A percentile compares a stretch with the other conserved stretches of the same genome.
Evolutionary conservation across 2,797 vertebrate genomes (phyloP).

Genomic region (Acanthis flammea): DNA sequence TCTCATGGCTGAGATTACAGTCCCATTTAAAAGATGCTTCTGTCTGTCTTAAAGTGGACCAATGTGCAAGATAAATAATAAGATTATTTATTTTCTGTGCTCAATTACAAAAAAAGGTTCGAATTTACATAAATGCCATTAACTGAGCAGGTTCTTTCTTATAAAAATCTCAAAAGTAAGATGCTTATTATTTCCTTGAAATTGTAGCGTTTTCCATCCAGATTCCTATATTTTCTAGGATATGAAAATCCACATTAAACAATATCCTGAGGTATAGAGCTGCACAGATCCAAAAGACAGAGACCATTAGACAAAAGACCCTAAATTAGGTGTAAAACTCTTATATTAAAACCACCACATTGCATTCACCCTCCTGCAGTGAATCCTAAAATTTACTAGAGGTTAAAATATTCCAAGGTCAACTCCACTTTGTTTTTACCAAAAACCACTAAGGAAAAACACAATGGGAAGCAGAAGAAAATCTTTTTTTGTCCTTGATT

Average conservation of each 20-base stretch:
- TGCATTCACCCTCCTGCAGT: not conserved
- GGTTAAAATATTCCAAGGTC: not conserved
- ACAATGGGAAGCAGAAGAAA: not conserved
- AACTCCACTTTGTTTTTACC: not conserved
- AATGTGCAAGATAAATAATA: conserved; percentile 3
- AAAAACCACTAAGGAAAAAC: not conserved
- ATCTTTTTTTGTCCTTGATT: not conserved
- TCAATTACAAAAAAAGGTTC: not conserved
- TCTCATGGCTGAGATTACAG: not conserved
- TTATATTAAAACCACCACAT: not conserved
- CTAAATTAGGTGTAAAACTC: not conserved
- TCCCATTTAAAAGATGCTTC: not conserved
- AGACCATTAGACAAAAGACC: not conserved
- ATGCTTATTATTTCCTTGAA: not conserved
- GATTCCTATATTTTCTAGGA: not conserved
- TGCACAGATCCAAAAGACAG: not conserved
- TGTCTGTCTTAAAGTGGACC: not conserved
- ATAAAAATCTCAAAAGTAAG: not conserved
- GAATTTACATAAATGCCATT: not conserved
- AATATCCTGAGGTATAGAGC: not conserved
- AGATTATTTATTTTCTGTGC: not conserved
- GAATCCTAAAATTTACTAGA: not conserved
- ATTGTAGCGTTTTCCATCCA: not conserved
- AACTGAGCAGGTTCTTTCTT: not conserved
- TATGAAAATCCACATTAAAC: not conserved